Conservation (phyloP, 2,888 invertebrate genomes). For the Athalia rosae region DNA sequence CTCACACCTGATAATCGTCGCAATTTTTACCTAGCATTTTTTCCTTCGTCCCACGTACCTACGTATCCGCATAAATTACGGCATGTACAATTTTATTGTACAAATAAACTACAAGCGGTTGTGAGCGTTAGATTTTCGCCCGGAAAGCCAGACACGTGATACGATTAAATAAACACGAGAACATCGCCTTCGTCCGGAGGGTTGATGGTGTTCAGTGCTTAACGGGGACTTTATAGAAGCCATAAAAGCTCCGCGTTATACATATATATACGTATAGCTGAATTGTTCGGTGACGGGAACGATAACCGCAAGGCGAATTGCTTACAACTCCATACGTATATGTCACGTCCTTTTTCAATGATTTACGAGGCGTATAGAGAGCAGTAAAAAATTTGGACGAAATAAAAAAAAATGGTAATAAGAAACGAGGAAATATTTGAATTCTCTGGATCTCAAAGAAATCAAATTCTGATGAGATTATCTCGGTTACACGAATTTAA, state of each 20-base stretch:
- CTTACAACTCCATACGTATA: constrained; percentile 21
- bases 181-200: too few species aligned
- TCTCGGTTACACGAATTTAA: too few species aligned
- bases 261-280: too few species aligned
- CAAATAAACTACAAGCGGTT: too few species aligned
- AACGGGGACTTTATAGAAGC: constrained; percentile 25
- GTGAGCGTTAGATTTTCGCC: too few species aligned
- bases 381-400: neutral
- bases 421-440: neutral
- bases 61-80: too few species aligned
- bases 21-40: too few species aligned
- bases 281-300: neutral
- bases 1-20: too few species aligned
- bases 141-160: neutral
- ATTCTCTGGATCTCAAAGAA: neutral
- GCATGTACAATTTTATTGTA: too few species aligned
- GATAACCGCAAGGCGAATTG: constrained; percentile 24
- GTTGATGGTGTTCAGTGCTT: neutral
- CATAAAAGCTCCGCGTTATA: constrained; percentile 1
- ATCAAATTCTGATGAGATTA: neutral
- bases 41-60: too few species aligned
- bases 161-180: constrained; percentile 1
- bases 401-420: neutral
- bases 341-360: neutral
- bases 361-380: constrained; percentile 10